phyloP scores from a whole-genome alignment of 2,888 invertebrate genomes.

The Pseudococcus longispinus region DNA sequence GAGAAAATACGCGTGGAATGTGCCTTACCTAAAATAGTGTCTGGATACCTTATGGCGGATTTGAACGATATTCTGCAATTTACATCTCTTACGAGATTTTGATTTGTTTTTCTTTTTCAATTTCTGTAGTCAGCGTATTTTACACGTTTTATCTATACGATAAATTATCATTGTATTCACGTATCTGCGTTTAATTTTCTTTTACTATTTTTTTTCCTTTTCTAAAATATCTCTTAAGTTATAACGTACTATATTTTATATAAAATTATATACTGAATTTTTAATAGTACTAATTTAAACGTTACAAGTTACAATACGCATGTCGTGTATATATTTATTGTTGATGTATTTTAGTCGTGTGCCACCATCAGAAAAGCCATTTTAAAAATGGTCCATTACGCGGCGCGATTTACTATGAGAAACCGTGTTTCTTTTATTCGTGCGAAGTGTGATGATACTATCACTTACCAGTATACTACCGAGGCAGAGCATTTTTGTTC shows the following conservation, averaged over 20 bases:
- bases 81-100: background rate
- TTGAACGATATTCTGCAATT: background rate
- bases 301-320: background rate
- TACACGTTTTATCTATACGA: constrained; percentile 43
- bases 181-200: constrained; percentile 17
- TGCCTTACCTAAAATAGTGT: background rate
- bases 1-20: background rate
- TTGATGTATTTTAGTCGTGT: background rate
- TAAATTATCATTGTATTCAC: constrained; percentile 47
- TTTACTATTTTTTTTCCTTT: constrained; percentile 1
- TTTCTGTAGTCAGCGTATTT: constrained; percentile 1
- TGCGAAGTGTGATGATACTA: background rate
- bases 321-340: background rate
- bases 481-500: constrained; percentile 10
- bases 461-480: background rate
- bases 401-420: background rate
- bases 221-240: constrained; percentile 25
- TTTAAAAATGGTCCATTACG: background rate
- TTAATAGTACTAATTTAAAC: constrained; percentile 48
- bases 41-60: background rate
- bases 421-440: background rate
- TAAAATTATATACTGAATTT: constrained; percentile 48
- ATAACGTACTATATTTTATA: constrained; percentile 42
- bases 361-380: background rate
- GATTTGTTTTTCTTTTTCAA: background rate